These are phyloP conservation scores for Xiphophorus maculatus DNA, from an alignment of 2,113 vertebrate species.

Conservation along the genomic window DNA sequence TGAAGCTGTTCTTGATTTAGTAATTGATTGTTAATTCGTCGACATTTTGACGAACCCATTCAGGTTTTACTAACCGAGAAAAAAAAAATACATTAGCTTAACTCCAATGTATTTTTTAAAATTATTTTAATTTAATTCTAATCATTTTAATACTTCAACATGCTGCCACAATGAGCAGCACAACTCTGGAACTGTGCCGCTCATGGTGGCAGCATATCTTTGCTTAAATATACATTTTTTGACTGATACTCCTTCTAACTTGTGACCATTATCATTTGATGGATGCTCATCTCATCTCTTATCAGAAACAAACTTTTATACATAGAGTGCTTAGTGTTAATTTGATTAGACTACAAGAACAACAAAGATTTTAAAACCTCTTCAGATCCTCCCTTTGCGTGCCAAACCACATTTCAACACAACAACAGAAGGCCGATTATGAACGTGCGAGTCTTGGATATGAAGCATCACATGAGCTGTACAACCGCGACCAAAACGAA, in stretches of 20 bases:
- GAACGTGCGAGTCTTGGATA: neutral
- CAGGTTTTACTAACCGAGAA: neutral
- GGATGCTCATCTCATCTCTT: no score
- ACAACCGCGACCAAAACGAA: constrained; percentile 4
- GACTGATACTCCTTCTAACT: no score
- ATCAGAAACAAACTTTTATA: neutral
- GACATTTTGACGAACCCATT: neutral
- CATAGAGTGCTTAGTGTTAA: neutral
- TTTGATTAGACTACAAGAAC: neutral
- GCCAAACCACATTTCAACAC: neutral
- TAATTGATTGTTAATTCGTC: neutral
- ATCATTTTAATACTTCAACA: no score
- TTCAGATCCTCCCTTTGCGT: neutral
- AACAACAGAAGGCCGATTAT: neutral
- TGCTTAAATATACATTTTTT: no score
- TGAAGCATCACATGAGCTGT: constrained; percentile 19
- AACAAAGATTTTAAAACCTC: neutral
- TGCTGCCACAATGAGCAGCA: no score
- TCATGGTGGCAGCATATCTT: no score
- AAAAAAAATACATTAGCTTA: neutral
- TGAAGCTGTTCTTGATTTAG: neutral
- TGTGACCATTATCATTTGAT: no score
- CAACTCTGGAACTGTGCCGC: no score
- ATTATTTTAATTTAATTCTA: no score
- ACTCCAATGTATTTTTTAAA: neutral